Percentiles rank a stretch among this genome's conserved stretches.
Evolutionary conservation across 2,888 invertebrate species (phyloP).

Genomic region (Rotaria sp.): DNA sequence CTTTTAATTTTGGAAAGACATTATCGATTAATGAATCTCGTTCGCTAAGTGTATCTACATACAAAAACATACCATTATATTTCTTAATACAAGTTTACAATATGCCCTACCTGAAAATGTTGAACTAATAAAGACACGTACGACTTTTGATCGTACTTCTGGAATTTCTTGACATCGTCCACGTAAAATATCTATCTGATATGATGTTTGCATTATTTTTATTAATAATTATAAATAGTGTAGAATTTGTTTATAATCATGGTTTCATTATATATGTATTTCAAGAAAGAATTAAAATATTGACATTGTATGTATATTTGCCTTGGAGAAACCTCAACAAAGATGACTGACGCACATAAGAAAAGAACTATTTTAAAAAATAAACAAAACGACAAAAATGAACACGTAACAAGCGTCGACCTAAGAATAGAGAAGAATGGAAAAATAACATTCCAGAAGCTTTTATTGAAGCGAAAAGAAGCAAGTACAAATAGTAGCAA

Average conservation of each 20-base stretch:
- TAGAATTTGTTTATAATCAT: not conserved
- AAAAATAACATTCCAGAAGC: too few relatives aligned
- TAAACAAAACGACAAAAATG: not conserved
- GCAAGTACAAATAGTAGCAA: too few relatives aligned
- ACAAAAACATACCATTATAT: not conserved
- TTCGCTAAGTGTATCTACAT: slow-evolving; percentile 34
- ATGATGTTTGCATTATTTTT: not conserved
- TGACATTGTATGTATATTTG: not conserved
- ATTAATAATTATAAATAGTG: not conserved
- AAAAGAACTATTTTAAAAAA: not conserved
- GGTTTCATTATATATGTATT: not conserved
- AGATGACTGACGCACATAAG: not conserved
- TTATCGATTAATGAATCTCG: slow-evolving; percentile 33
- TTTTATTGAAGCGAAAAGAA: too few relatives aligned
- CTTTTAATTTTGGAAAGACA: slow-evolving; percentile 45
- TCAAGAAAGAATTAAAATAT: not conserved
- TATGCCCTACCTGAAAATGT: slow-evolving; percentile 33
- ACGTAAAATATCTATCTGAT: not conserved
- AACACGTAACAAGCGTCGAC: not conserved
- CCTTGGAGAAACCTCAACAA: not conserved
- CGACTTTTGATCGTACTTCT: slow-evolving; percentile 21
- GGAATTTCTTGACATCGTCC: slow-evolving; percentile 15
- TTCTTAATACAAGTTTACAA: too few relatives aligned
- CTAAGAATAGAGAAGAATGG: not conserved
- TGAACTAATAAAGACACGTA: slow-evolving; percentile 36